Base-by-base conservation (phyloP, 2,888 invertebrate species). In the Spodoptera littoralis region DNA sequence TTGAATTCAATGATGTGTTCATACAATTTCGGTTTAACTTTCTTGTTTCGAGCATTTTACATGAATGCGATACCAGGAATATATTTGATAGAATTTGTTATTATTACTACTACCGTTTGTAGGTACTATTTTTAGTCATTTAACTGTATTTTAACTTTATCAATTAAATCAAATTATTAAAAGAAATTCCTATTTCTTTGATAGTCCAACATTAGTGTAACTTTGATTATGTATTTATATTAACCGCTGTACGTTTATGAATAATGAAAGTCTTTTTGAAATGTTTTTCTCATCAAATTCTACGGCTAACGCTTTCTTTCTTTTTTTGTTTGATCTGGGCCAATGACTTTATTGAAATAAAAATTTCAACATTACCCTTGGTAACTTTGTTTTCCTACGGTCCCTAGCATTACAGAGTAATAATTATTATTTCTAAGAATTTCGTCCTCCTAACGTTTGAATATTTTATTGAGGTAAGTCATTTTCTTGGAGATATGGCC, bases 381-480 rank as follows among this genome's bases (percentile, higher is more conserved):
- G 54, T 72, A 64, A 71, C 57, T 44, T 51, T 64, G 56, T 61
- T 77, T 69, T 64, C 67, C 63, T 70, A 75, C 72, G 66, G 70
- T 73, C 66, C 66, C 67, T 61, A 47, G 53, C 58, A 66, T 66
- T 60, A 58, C 68, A 74, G 67, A 73, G 76, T 72, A 74, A 80
- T 83, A 77, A 82, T 83, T 77, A 82, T 82, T 80, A 77, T 81
- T 72, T 69, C 70, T 73, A 36, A 65, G 64, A 77, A 81, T 78
- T 75, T 72, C 69, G 65, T 73, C 79, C 65, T 77, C 79, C 77
- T 75, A 60, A 62, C 66, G 55, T 68, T 70, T 84, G 79, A 87
- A 87, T 86, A 83, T 82, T 85, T 82, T 75, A 86, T 83, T 67
- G 73, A 81, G 69, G 66, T 60, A 79, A 77, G 82, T 80, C 79